Base-by-base conservation (phyloP, 2,888 invertebrate genomes). In the Clunio marinus region DNA sequence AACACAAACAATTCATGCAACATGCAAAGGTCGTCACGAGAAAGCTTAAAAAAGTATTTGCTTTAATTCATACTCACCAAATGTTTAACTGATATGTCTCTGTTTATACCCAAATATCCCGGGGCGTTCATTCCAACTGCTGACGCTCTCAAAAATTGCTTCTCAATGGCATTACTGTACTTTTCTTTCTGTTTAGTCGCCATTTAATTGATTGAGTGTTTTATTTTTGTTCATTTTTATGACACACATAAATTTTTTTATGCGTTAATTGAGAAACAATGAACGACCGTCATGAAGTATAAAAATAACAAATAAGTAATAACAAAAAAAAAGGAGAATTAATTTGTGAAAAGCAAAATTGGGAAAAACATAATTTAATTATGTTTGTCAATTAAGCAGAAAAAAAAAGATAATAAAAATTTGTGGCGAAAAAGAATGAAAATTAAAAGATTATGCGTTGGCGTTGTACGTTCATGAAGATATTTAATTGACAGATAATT, bases 31-130 rank as follows among this genome's bases (percentile, higher is more conserved):
- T 22, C 22, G 15, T n/a, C 45, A 63, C 15, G 22, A 17, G 35
- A 59, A 15, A 32, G 32, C 32, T 35, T n/a, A n/a, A n/a, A n/a
- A n/a, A n/a, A n/a, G n/a, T n/a, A n/a, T n/a, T n/a, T n/a, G n/a
- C n/a, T n/a, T n/a, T n/a, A n/a, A n/a, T 3, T 32, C 35, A 41
- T n/a, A 71, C 71, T 72, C 71, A 73, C 73, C 72, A 73, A 70
- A 66, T 73, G 70, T 65, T 72, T 72, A 32, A 73, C 72, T 59
- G 71, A 70, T 62, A 72, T 22, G 17, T 70, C 71, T 69, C 70
- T 70, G 68, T 41, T 59, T 17, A 70, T 69, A 10, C 46, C 20
- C 27, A 63, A 46, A 27, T 46, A 45, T 2, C 27, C 46, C 8
- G 46, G 13, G 25, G 27, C 27, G 17, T 22, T 51, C 51, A 51